These are phyloP conservation scores for Amazona ochrocephala DNA, from an alignment of 2,797 vertebrate species.

Conservation along the genomic window DNA sequence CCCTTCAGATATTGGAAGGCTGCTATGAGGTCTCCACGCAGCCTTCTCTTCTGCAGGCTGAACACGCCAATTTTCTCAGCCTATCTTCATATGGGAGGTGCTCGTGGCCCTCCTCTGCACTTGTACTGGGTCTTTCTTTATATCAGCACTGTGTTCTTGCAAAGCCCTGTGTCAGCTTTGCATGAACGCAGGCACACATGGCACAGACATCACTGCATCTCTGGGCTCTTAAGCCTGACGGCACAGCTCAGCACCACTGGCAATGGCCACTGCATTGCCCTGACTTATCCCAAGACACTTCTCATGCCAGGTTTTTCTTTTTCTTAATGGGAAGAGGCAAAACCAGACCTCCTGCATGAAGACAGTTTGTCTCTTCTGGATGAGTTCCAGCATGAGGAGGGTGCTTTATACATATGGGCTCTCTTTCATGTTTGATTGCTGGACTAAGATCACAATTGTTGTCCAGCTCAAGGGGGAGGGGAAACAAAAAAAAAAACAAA, in stretches of 20 bases:
- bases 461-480: slow-evolving; percentile 20
- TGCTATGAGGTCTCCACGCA: no score
- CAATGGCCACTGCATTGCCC: neutral
- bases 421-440: slow-evolving; percentile 57
- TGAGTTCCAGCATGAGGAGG: slow-evolving; percentile 45
- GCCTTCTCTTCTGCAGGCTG: no score
- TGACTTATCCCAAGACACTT: neutral
- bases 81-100: no score
- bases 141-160: neutral
- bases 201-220: neutral
- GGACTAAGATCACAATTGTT: slow-evolving; percentile 49
- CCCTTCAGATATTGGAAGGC: no score
- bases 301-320: neutral
- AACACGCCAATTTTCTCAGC: no score
- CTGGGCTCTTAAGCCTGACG: neutral
- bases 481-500: neutral
- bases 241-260: neutral
- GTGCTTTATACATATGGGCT: slow-evolving; percentile 7
- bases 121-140: neutral
- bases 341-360: slow-evolving; percentile 6
- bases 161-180: neutral
- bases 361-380: slow-evolving; percentile 51
- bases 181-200: fast-evolving
- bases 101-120: no score
- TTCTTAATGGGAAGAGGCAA: neutral